Evolutionary conservation across 2,113 vertebrate genomes (phyloP).

Genomic region (Ctenodactylus gundi): DNA sequence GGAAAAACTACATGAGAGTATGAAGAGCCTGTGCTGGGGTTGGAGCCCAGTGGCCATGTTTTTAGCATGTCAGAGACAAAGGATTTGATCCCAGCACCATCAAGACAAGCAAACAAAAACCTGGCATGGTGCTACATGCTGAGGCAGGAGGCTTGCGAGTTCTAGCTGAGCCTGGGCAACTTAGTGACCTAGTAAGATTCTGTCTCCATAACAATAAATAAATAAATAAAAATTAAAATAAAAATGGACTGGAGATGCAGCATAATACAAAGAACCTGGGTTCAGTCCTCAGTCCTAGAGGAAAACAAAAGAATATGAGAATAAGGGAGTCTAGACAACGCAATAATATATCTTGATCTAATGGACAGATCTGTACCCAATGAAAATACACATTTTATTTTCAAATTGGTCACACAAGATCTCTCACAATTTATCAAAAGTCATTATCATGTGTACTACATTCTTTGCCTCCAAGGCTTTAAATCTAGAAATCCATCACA

Average conservation of each 20-base stretch:
- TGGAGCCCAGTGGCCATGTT: not conserved
- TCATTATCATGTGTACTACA: not conserved
- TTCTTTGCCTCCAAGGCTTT: not conserved
- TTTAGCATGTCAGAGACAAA: not conserved
- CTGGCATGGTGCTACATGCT: no score
- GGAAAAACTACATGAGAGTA: not conserved
- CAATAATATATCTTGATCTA: not conserved
- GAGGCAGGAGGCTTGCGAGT: no score
- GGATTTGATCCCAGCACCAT: not conserved
- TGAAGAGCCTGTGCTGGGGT: not conserved
- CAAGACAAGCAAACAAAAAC: no score
- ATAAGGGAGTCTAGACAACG: not conserved
- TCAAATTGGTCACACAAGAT: not conserved
- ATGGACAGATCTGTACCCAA: not conserved
- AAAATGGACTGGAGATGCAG: no score
- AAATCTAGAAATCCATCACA: not conserved
- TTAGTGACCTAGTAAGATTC: no score
- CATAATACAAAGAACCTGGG: no score
- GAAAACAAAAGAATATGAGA: not conserved
- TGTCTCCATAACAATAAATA: not conserved
- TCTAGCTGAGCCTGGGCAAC: no score
- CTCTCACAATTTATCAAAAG: not conserved
- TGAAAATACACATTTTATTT: not conserved
- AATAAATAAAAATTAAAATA: no score
- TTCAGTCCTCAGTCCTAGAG: no score